Conservation (phyloP, 2,797 vertebrate species). For the Phyllotis vaccarum region DNA sequence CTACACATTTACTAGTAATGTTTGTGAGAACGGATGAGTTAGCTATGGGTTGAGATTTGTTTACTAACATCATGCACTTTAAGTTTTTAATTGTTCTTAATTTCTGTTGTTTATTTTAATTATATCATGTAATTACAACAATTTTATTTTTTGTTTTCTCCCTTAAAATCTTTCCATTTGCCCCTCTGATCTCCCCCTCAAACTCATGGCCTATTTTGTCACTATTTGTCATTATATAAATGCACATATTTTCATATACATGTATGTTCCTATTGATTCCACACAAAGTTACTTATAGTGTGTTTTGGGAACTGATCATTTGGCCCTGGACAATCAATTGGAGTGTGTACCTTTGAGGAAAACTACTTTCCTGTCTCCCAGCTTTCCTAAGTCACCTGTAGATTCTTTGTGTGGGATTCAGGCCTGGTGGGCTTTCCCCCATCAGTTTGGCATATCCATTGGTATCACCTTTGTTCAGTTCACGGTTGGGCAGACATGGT, state of each 20-base stretch:
- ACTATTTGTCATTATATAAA: no score
- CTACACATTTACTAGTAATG: background rate
- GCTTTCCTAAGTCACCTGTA: no score
- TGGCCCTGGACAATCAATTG: background rate
- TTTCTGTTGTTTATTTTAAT: background rate
- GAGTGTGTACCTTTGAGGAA: background rate
- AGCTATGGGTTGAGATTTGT: background rate
- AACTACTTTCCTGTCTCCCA: background rate
- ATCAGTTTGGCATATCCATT: background rate
- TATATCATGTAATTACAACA: background rate
- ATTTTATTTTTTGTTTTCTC: background rate
- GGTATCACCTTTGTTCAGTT: background rate
- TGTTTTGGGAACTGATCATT: background rate
- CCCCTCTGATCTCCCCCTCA: no score
- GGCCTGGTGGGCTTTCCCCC: background rate
- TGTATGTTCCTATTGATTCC: background rate
- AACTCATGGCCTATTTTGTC: no score
- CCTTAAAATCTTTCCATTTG: background rate
- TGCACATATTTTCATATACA: no score
- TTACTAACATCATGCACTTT: background rate
- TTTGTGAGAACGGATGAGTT: background rate
- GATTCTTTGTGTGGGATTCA: background rate
- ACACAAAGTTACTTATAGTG: background rate
- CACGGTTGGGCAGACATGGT: background rate
- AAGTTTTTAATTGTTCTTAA: background rate